Evolutionary conservation across 2,797 vertebrate species (phyloP), one percentile per base, ranked within the genome.

Genomic region (Cacajao melanocephalus): DNA sequence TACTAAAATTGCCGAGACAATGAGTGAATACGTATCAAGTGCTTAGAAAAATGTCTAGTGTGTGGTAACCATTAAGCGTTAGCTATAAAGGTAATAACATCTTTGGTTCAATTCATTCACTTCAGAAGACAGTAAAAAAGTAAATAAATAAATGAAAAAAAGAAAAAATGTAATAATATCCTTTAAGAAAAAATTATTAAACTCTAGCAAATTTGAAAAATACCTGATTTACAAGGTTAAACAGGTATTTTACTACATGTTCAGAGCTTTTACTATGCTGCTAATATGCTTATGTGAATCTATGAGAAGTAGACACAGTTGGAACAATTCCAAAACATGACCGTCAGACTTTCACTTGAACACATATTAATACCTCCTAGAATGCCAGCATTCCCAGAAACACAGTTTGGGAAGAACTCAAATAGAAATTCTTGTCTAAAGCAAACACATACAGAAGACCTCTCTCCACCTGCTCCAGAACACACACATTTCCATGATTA

Each of bases 181-280:
- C 19, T 61, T 36, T n/a, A 84, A 78, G 50, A 61, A 80, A 88
- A 92, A 81, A 55, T 14, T 26, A 46, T 84, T 82, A 70, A 64
- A 90, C 44, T 76, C 84, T 64, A 94, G 50, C 55, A 39, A 90
- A 58, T 93, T 93, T 73, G 39, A 13, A 24, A 87, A 93, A 88
- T 73, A 39, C 5, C 15, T 88, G 15, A 58, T n/a, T 92, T 79
- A 94, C 6, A 73, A 96, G 52, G 1, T 61, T 87, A 92, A 89
- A 94, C 17, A 70, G 28, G 12, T 50, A 87, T 89, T 52, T 89
- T 46, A 73, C 46, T 88, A 8, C 50, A 92, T 88, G 84, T 92
- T 58, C 67, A 61, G 24, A 88, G 44, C 2, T 78, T 85, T 85
- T 78, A 87, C 58, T 73, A 67, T 78, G 15, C 11, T 93, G 19